Evolutionary conservation across 2,113 vertebrate genomes (phyloP), one percentile per base, ranked within the genome.

Genomic region (Lophura nycthemera): DNA sequence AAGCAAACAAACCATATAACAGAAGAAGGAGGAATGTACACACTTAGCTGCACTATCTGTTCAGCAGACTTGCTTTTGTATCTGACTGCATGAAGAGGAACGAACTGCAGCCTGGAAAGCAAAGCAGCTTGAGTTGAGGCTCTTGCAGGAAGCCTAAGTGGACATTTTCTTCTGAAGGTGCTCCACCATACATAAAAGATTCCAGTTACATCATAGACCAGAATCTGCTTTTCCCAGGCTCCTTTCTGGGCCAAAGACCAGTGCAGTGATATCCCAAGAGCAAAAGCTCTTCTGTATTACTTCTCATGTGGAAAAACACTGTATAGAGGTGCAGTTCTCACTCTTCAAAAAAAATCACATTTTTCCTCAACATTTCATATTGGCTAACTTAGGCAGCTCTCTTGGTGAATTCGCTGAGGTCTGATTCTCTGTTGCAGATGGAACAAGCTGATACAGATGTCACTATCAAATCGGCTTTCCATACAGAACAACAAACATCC

Each of bases 181-280:
- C 40, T 88, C 11, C 32, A 50, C 7, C 2, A 14, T 50, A 12
- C 56, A 42, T 17, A 15, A 59, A 80, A 77, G 19, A 81, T 72
- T 10, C 1, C 30, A 50, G 0, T 42, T 40, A 13, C 14, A 50
- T 32, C 24, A 24, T 17, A 77, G n/a, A 8, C 7, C 19, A 40
- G 11, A 34, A 56, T 43, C 6, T 80, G 11, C 4, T 93, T 57
- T 66, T 86, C 18, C 81, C 8, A 12, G 30, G 27, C 13, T 8
- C 2, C 24, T 83, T 47, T 16, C 25, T 40, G 1, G 2, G 50
- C 6, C 42, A 50, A 6, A 66, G 22, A 70, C 20, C 3, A 74
- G 17, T 3, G 2, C 2, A 6, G 13, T 42, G 6, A 13, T 60
- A 73, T 72, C 48, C 27, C 27, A 43, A 11, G 27, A 70, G 10